Evolutionary conservation across 2,797 vertebrate genomes (phyloP), one percentile per base, ranked within the genome.

Genomic region (Nothura maculosa): DNA sequence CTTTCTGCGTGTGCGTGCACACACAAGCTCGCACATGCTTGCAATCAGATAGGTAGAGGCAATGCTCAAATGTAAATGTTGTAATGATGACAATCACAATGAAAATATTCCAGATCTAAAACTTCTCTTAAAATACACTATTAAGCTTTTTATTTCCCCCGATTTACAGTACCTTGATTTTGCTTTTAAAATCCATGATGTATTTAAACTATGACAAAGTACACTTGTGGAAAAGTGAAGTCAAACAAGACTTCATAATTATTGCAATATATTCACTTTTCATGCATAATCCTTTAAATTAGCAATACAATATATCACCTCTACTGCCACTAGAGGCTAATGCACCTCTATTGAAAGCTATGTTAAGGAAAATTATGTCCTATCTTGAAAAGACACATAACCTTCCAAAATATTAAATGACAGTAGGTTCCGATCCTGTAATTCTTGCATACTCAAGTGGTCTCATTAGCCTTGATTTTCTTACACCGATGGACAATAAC

Each of bases 171-270:
- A 55, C 67, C 87, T 74, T 72, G 74, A 81, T 92, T 95, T 92
- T 62, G 61, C 87, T 94, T 95, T 90, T 86, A 64, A 34, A 80
- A 84, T 45, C 25, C 1, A 1, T 25, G 21, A 54, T 66, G 82
- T 95, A 80, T 90, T 95, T 95, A 93, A 92, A 86, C 75, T 61
- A 40, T 91, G 92, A 92, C 45, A 10, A 88, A 95, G 82, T 82
- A 74, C 16, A 11, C 38, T 85, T 91, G 70, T 90, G 91, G 85
- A 95, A 91, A 95, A 94, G 89, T 92, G 95, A 94, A 96, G 95
- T 96, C 90, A 96, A 96, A 96, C 81, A 93, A 93, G 95, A 94
- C 94, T 95, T 96, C 82, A 95, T 95, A 93, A 95, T 96, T 96
- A 92, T 93, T 86, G 89, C 92, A 96, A 90, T 95, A 95, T 94